A percentile compares a stretch with the other conserved stretches of the same genome.
Conservation (phyloP, 2,797 vertebrate genomes). For the Apogon hyalosoma region DNA sequence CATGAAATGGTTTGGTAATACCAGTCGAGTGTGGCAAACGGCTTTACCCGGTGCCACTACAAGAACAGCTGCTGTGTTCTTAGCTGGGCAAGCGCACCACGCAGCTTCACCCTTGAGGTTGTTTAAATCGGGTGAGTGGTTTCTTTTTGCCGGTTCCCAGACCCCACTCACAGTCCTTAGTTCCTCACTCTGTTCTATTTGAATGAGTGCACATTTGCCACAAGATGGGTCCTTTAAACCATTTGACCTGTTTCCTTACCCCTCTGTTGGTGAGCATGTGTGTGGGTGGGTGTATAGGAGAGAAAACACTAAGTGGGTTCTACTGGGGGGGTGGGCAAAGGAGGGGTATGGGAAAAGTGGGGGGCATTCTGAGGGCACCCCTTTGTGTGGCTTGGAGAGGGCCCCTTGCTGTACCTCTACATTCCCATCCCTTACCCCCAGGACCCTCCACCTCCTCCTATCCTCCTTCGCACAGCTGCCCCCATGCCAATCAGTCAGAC, state of each 20-base stretch:
- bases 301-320: constrained; percentile 68
- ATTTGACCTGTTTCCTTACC: constrained; percentile 82
- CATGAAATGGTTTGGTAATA: constrained; percentile 84
- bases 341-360: constrained; percentile 52
- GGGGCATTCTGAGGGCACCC: constrained; percentile 76
- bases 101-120: constrained; percentile 81
- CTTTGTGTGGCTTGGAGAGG: constrained; percentile 76
- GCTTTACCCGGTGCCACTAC: constrained; percentile 81
- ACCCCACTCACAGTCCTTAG: constrained; percentile 74
- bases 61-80: constrained; percentile 83
- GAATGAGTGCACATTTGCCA: constrained; percentile 81
- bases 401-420: constrained; percentile 71
- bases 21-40: constrained; percentile 83
- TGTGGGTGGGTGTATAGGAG: constrained; percentile 56
- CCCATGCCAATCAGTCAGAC: constrained; percentile 68
- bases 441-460: constrained; percentile 51
- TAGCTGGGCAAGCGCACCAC: constrained; percentile 73
- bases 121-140: constrained; percentile 82
- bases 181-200: constrained; percentile 78
- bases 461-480: constrained; percentile 63
- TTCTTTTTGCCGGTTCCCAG: constrained; percentile 81
- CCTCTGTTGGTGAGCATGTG: constrained; percentile 65
- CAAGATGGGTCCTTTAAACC: constrained; percentile 80
- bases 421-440: constrained; percentile 59
- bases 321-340: constrained; percentile 43